Evolutionary conservation across 1,140 invertebrate genomes (phyloP).

Genomic region (Drosophila novamexicana): DNA sequence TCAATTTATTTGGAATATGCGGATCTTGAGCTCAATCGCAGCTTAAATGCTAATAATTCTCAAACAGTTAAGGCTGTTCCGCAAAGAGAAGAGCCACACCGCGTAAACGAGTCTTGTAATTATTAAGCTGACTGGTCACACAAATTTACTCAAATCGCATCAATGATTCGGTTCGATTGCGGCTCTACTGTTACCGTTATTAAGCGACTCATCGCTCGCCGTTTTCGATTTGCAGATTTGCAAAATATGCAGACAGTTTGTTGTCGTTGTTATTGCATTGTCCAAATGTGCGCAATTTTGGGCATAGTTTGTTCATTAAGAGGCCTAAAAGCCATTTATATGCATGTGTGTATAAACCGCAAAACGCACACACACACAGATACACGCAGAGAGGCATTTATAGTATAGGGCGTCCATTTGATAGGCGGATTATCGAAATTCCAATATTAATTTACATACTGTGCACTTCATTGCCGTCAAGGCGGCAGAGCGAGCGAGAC

Average conservation of each 20-base stretch:
- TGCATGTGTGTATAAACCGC: slow-evolving; percentile 1
- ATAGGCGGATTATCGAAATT: slow-evolving; percentile 61
- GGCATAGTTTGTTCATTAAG: slow-evolving; percentile 37
- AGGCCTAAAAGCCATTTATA: slow-evolving; percentile 47
- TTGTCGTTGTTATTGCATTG: background rate
- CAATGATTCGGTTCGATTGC: slow-evolving; percentile 19
- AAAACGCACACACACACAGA: background rate
- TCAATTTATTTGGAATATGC: background rate
- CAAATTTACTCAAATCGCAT: slow-evolving; percentile 38
- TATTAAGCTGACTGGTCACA: slow-evolving; percentile 27
- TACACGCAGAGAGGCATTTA: background rate
- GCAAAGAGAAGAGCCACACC: too few relatives aligned
- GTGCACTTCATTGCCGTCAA: slow-evolving; percentile 56
- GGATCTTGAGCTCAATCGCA: too few relatives aligned
- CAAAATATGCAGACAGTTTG: slow-evolving; percentile 19
- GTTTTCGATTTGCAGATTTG: slow-evolving; percentile 25
- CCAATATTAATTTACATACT: slow-evolving; percentile 68
- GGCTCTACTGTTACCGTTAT: slow-evolving; percentile 9
- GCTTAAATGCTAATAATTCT: background rate
- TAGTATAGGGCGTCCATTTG: slow-evolving; percentile 27
- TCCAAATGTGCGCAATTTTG: slow-evolving; percentile 29
- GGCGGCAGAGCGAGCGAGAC: slow-evolving; percentile 1
- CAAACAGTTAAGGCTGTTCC: background rate
- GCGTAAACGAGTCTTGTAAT: background rate
- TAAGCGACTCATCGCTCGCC: slow-evolving; percentile 13